Evolutionary conservation across 1,140 invertebrate species (phyloP).

Genomic region (Camponotus vicinus): DNA sequence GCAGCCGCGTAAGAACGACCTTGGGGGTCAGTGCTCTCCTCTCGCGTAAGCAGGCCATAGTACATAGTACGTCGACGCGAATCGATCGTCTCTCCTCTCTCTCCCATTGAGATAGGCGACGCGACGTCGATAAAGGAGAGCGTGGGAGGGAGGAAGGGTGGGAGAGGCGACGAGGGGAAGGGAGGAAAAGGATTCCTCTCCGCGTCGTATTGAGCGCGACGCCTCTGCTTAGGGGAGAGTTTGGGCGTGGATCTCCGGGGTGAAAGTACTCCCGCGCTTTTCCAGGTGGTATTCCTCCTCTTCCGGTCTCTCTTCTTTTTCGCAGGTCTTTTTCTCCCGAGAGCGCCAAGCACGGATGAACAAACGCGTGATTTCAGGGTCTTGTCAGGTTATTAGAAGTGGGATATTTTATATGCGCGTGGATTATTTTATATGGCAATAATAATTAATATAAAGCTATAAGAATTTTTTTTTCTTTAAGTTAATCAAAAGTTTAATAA

Average conservation of each 20-base stretch:
- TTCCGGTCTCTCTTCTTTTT: background rate
- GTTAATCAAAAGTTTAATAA: no score
- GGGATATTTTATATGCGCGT: background rate
- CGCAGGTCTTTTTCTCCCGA: background rate
- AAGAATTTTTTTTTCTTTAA: no score
- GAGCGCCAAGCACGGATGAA: background rate
- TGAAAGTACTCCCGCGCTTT: conserved; percentile 35
- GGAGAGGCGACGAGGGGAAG: background rate
- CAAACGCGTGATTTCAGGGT: background rate
- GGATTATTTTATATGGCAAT: background rate
- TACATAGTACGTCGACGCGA: conserved; percentile 74
- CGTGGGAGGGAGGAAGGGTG: background rate
- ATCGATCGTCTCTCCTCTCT: conserved; percentile 71
- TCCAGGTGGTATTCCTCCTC: background rate
- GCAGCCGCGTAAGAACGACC: conserved; percentile 83
- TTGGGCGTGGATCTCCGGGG: conserved; percentile 44
- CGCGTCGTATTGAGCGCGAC: conserved; percentile 34
- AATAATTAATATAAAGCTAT: background rate
- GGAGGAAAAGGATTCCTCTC: background rate
- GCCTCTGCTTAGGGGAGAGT: conserved; percentile 3
- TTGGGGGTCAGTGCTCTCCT: conserved; percentile 78
- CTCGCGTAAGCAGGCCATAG: conserved; percentile 76
- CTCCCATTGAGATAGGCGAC: conserved; percentile 69
- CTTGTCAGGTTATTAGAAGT: background rate
- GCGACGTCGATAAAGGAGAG: conserved; percentile 42